These are phyloP conservation scores for Agelaius phoeniceus DNA, from an alignment of 2,113 vertebrate genomes.

Conservation along the genomic window DNA sequence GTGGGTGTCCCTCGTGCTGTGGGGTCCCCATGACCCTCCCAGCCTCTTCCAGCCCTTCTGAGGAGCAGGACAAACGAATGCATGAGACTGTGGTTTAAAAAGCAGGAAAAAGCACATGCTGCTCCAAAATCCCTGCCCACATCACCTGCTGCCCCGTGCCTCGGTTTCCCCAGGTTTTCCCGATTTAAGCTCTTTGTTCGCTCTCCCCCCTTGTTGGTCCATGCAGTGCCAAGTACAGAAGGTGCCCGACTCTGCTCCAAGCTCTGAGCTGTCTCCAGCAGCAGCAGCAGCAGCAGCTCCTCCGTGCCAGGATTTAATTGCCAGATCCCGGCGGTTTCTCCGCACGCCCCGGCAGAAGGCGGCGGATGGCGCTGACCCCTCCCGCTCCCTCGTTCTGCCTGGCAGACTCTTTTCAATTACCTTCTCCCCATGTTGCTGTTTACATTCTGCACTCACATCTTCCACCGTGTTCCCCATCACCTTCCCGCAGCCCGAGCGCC, in stretches of 20 bases:
- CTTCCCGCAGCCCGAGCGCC: neutral
- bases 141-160: neutral
- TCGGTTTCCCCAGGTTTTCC: neutral
- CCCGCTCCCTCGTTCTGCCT: neutral
- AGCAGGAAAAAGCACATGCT: neutral
- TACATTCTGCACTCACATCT: neutral
- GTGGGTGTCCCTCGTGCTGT: accelerated
- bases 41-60: neutral
- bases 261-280: neutral
- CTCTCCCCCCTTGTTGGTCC: neutral
- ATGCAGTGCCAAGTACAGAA: neutral
- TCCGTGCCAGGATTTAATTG: neutral
- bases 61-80: neutral
- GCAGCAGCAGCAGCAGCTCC: neutral
- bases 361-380: neutral
- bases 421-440: slow-evolving; percentile 32
- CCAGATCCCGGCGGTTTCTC: neutral
- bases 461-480: neutral
- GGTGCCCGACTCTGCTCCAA: neutral
- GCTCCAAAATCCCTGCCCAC: neutral
- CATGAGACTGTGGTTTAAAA: neutral
- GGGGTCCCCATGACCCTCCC: accelerated
- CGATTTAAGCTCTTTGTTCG: neutral
- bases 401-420: slow-evolving; percentile 21
- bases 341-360: neutral